Base-by-base conservation (phyloP, 2,113 vertebrate genomes). In the Microcebus lehilahytsara region DNA sequence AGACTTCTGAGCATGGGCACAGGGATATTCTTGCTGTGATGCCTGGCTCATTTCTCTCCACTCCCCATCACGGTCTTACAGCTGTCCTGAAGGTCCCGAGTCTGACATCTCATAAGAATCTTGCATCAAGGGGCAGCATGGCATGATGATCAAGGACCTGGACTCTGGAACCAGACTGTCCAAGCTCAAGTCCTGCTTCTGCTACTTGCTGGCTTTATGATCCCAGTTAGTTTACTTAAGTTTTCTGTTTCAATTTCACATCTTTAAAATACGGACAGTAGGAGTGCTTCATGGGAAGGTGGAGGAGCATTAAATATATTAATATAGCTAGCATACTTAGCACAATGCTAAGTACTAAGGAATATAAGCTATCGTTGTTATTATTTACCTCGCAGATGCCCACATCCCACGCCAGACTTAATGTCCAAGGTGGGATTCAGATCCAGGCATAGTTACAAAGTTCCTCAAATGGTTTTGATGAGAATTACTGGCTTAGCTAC, bases 161-260 rank as follows among this genome's bases (percentile, higher is more conserved):
- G 14, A 14, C 32, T 62, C 64, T 85, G 72, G 27, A 88, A 56
- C 27, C 2, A 4, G 4, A 42, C 10, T 37, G 19, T 3, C 8
- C 0, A 2, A 32, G 34, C 5, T 51, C 75, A 53, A 71, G 16
- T 11, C 23, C 30, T 64, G 17, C 20, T 85, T 89, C 27, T 3
- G 20, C 9, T 23, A 37, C 49, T 66, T 93, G 40, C 5, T 56
- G 34, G 22, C 37, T 84, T 86, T 71, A 74, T 56, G 42, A 85
- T 83, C 32, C 69, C 64, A 27, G 42, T 88, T 77, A 80, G 69
- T 34, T 69, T 14, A 34, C 5, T 64, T 89, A 91, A 67, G 9
- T 42, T 94, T 49, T 49, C 51, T 93, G 13, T 92, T 64, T 88
- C 42, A 84, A 17, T 77, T 75, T 94, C 75, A 89, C n/a, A 12